Percentiles rank a stretch among this genome's conserved stretches.
Evolutionary conservation across 2,797 vertebrate species (phyloP).

Genomic region (Acanthurus leucopareius): DNA sequence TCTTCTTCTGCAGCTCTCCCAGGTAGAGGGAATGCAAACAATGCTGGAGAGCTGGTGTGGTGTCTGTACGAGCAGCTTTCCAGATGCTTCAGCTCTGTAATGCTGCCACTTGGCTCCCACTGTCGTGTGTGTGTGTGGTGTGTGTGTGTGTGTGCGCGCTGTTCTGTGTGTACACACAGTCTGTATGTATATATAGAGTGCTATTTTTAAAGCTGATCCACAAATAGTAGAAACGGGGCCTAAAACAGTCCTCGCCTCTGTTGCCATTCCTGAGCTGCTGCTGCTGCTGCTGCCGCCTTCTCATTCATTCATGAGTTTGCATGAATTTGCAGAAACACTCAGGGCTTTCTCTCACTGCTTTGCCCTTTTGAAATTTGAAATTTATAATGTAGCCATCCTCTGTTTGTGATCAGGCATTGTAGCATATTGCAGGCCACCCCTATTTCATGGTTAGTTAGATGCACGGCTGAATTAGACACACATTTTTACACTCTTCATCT

Average conservation of each 20-base stretch:
- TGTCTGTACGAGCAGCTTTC: constrained; percentile 53
- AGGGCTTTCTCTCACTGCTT: constrained; percentile 14
- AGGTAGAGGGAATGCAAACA: constrained; percentile 76
- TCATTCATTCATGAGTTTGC: constrained; percentile 83
- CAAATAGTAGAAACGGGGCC: constrained; percentile 83
- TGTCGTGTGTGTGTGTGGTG: constrained; percentile 44
- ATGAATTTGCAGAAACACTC: constrained; percentile 64
- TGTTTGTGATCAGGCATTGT: constrained; percentile 17
- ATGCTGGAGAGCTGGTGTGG: constrained; percentile 63
- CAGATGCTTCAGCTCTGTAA: constrained; percentile 62
- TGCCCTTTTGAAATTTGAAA: constrained; percentile 18
- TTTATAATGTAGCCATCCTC: background rate
- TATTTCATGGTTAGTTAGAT: constrained; percentile 61
- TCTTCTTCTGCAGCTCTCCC: constrained; percentile 60
- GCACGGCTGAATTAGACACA: constrained; percentile 46
- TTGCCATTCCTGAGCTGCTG: constrained; percentile 66
- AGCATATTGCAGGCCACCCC: constrained; percentile 4
- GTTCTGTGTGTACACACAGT: constrained; percentile 50
- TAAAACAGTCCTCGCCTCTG: constrained; percentile 79
- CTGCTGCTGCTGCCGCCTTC: constrained; percentile 59
- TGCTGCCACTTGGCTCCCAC: constrained; percentile 64
- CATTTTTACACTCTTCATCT: constrained; percentile 39
- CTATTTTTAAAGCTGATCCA: constrained; percentile 84
- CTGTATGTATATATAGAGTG: constrained; percentile 79
- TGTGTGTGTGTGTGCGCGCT: constrained; percentile 36